Evolutionary conservation across 2,113 vertebrate genomes (phyloP).

Genomic region (Pangasianodon hypophthalmus): DNA sequence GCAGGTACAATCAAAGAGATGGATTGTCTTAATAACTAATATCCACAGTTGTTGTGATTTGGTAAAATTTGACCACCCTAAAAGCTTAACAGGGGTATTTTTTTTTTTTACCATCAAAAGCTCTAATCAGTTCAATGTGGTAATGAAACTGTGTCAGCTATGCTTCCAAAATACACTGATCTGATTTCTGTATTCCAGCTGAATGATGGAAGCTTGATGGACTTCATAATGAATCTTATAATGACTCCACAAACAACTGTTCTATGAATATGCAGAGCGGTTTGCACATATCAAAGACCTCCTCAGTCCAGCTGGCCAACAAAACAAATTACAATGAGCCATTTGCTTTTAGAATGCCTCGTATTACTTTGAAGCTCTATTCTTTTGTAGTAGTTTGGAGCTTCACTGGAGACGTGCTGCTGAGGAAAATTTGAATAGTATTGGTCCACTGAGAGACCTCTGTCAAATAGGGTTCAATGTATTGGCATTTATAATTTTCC

Average conservation of each 20-base stretch:
- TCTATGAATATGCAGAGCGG: constrained; percentile 11
- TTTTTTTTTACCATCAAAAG: background rate
- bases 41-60: background rate
- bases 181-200: background rate
- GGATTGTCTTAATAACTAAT: background rate
- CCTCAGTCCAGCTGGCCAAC: constrained; percentile 26
- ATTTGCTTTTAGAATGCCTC: constrained; percentile 15
- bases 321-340: constrained; percentile 36
- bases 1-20: constrained; percentile 32
- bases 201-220: constrained; percentile 21
- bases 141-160: background rate
- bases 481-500: background rate
- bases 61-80: background rate
- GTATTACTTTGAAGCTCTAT: constrained; percentile 7
- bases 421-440: background rate
- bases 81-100: background rate
- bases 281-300: constrained; percentile 40
- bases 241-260: constrained; percentile 20
- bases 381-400: constrained; percentile 1
- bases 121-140: background rate
- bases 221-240: constrained; percentile 31
- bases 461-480: background rate
- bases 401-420: background rate
- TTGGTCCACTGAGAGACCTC: background rate
- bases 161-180: background rate